Evolutionary conservation across 2,797 vertebrate genomes (phyloP).

Genomic region (Enteromius viviparus): DNA sequence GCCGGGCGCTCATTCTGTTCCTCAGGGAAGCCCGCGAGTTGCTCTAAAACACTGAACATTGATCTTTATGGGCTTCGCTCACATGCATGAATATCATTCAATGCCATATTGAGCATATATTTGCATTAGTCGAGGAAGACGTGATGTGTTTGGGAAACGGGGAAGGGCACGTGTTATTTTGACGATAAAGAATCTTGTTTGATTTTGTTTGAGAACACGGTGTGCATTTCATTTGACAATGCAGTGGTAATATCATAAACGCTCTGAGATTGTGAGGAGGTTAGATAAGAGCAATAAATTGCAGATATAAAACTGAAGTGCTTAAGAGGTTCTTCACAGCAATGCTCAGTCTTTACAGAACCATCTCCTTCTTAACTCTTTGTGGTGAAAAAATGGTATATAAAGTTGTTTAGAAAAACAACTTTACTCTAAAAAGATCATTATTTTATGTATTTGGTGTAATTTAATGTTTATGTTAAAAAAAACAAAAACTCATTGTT

Average conservation of each 20-base stretch:
- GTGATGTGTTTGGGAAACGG: not conserved
- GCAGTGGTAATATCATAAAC: not conserved
- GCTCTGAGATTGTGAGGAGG: not conserved
- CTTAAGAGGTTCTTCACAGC: too few species aligned
- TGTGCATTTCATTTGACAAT: not conserved
- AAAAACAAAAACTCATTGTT: too few species aligned
- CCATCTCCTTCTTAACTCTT: too few species aligned
- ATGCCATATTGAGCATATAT: slow-evolving; percentile 17
- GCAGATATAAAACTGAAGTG: not conserved
- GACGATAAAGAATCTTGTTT: not conserved
- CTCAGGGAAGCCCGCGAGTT: not conserved
- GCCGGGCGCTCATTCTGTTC: not conserved
- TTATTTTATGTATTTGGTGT: too few species aligned
- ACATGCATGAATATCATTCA: not conserved
- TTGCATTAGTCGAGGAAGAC: not conserved
- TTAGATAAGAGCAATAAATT: slow-evolving; percentile 1
- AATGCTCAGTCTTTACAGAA: too few species aligned
- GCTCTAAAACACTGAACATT: not conserved
- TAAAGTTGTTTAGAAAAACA: too few species aligned
- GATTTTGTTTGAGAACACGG: not conserved
- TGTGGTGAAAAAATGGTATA: too few species aligned
- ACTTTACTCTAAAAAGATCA: too few species aligned
- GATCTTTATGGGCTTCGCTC: not conserved
- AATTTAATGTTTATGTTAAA: too few species aligned
- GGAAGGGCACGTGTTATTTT: too few species aligned